Conservation (phyloP, 1,140 invertebrate genomes). For the Episyrphus balteatus region DNA sequence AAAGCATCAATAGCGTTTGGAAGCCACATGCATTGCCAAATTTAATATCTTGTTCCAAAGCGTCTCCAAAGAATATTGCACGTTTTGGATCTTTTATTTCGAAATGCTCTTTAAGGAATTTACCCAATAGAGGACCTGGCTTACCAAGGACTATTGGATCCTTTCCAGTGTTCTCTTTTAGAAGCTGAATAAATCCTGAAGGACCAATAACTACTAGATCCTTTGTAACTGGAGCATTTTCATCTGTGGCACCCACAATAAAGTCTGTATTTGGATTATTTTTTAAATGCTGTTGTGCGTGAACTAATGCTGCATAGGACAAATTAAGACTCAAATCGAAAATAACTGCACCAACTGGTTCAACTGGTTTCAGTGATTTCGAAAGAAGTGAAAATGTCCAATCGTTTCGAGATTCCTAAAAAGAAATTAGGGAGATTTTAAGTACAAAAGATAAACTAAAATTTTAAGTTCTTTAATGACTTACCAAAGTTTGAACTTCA, state of each 20-base stretch:
- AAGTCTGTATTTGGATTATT: constrained; percentile 15
- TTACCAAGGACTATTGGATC: constrained; percentile 41
- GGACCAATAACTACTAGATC: constrained; percentile 28
- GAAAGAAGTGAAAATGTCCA: too few species aligned
- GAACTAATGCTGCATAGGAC: constrained; percentile 24
- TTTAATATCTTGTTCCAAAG: constrained; percentile 46
- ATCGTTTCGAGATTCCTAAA: too few species aligned
- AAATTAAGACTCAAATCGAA: constrained; percentile 28
- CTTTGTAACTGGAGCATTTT: constrained; percentile 20
- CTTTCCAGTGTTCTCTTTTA: constrained; percentile 35
- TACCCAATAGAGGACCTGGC: constrained; percentile 39
- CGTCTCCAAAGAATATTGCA: constrained; percentile 49
- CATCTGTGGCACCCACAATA: constrained; percentile 25
- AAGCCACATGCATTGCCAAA: constrained; percentile 43
- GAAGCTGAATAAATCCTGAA: constrained; percentile 39
- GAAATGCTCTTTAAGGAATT: constrained; percentile 36
- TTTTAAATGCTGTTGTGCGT: constrained; percentile 22
- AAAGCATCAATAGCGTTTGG: constrained; percentile 41
- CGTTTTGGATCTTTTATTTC: constrained; percentile 39
- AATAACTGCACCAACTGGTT: constrained; percentile 20
- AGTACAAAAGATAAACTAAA: too few species aligned
- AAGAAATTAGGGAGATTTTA: too few species aligned
- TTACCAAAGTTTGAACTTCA: too few species aligned
- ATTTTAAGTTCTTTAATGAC: too few species aligned
- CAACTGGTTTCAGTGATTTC: too few species aligned